Conservation (phyloP, 2,888 invertebrate species). For the Steinernema hermaphroditum region DNA sequence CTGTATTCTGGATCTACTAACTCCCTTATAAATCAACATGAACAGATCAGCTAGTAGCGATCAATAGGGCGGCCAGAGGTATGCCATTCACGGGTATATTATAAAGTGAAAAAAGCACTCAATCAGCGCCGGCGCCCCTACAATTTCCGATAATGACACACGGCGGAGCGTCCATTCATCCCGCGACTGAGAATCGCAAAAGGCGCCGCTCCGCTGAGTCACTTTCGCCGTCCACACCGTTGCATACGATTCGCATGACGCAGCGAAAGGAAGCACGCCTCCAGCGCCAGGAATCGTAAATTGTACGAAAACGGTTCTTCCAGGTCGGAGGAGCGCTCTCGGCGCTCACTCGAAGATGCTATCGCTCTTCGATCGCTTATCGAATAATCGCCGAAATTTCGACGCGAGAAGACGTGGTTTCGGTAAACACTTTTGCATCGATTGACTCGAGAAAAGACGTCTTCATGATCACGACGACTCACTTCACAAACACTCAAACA, state of each 20-base stretch:
- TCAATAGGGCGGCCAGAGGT: neutral
- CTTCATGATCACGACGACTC: neutral
- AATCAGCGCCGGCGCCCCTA: neutral
- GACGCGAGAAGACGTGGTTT: constrained; percentile 7
- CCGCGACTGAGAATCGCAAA: too few relatives aligned
- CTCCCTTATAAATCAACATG: too few relatives aligned
- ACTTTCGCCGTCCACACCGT: too few relatives aligned
- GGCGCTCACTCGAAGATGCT: constrained; percentile 1
- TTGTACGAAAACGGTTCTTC: neutral
- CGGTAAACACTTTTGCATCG: neutral
- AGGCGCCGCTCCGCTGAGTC: too few relatives aligned
- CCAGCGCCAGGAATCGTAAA: too few relatives aligned
- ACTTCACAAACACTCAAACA: neutral
- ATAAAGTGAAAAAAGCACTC: neutral
- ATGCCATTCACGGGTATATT: neutral
- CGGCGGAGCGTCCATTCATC: neutral
- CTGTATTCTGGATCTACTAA: too few relatives aligned
- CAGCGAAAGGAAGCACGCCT: too few relatives aligned
- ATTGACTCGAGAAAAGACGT: neutral
- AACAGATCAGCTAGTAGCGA: neutral
- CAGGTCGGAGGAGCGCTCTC: neutral
- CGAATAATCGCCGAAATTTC: constrained; percentile 23
- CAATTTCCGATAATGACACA: constrained; percentile 22
- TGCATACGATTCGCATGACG: too few relatives aligned
- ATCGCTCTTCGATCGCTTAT: constrained; percentile 1